These are phyloP conservation scores for Numenius phaeopus DNA, from an alignment of 2,797 vertebrate genomes.

Conservation along the genomic window DNA sequence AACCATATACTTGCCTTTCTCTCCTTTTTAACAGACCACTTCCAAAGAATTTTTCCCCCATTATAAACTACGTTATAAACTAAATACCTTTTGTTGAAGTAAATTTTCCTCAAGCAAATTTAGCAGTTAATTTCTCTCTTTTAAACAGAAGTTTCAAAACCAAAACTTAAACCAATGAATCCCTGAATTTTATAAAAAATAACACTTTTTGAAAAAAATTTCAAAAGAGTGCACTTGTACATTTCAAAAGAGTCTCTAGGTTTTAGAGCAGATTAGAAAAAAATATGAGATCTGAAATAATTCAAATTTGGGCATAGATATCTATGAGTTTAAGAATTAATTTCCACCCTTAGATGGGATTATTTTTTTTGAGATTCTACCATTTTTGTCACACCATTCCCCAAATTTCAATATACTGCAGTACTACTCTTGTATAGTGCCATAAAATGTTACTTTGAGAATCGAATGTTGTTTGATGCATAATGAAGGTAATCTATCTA, in stretches of 20 bases:
- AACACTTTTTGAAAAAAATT: background rate
- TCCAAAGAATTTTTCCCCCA: background rate
- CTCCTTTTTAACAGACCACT: background rate
- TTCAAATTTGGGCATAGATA: fast-evolving
- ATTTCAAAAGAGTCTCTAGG: background rate
- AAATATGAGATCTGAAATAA: background rate
- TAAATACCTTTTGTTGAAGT: background rate
- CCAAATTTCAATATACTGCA: background rate
- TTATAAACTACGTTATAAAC: background rate
- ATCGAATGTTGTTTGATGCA: background rate
- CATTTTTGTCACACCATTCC: background rate
- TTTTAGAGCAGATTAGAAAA: background rate
- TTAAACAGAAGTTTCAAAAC: background rate
- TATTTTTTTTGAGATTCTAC: background rate
- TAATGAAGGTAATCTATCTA: background rate
- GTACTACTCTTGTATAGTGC: background rate
- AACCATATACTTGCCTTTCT: background rate
- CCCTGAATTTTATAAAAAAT: background rate
- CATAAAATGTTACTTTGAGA: background rate
- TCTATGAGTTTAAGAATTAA: background rate
- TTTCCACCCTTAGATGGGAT: background rate
- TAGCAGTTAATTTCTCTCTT: background rate
- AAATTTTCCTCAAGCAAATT: background rate
- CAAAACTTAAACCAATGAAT: background rate
- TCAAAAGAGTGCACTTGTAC: too few species aligned